Base-by-base conservation (phyloP, 2,113 vertebrate species). In the Forbesichthys papilliferus region DNA sequence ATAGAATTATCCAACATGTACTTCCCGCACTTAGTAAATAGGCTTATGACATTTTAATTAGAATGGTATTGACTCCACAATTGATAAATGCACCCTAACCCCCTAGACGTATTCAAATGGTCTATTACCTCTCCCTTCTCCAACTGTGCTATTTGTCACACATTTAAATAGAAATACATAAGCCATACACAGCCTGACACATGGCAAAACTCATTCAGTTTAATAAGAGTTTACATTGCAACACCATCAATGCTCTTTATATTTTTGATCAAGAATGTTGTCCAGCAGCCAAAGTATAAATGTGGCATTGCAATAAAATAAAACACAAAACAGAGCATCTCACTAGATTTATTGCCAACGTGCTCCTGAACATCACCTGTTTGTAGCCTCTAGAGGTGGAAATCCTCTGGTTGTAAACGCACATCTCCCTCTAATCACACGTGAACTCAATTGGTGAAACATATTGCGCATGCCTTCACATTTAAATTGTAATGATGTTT, bases 31-130 rank as follows among this genome's bases (percentile, higher is more conserved):
- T 12, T 20, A 66, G 67, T 74, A 71, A 59, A 53, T 54, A 13
- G 64, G 59, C 69, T 67, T 33, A 72, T 66, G 61, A 55, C 68
- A 69, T 64, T 20, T 56, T 59, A 48, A 13, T 54, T 54, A 13
- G 51, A 54, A 76, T 73, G 63, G 67, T 66, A 72, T 65, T 66
- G 20, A 71, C 36, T 68, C 33, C 68, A 69, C 13, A 55, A 63
- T 79, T 20, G 83, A 87, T 85, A 89, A 85, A 87, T 86, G 85
- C 52, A 70, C 0, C 46, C 66, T 62, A 13, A 62, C 61, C 8
- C 27, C 42, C 18, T 13, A 48, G 27, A 42, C 36, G 48, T 11
- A 20, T 36, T 27, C 11, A 63, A 1, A 18, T 11, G 9, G 13
- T 46, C 9, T 13, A 36, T 56, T 20, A 64, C 7, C 16, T 61